Conservation (phyloP, 2,888 invertebrate species). For the Boloria euphrosyne region DNA sequence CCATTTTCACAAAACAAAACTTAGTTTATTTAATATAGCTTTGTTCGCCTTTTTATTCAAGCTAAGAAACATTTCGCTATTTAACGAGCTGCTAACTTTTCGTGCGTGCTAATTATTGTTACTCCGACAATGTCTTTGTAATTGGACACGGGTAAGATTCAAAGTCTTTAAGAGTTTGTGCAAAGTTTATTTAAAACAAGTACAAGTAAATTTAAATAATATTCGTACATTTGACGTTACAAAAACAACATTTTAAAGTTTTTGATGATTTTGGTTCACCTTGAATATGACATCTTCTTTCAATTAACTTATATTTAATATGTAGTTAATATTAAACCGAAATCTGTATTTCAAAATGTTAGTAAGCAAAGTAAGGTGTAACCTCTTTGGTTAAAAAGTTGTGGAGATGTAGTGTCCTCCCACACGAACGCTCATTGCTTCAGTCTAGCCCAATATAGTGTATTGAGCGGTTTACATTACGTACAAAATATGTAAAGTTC, state of each 20-base stretch:
- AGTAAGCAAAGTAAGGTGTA: conserved; percentile 35
- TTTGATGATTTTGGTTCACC: conserved; percentile 60
- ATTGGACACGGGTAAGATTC: conserved; percentile 25
- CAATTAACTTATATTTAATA: conserved; percentile 23
- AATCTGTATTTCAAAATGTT: conserved; percentile 42
- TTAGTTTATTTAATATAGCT: conserved; percentile 14
- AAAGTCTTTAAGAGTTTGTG: conserved; percentile 27
- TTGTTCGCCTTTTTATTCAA: background rate
- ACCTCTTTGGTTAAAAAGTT: conserved; percentile 61
- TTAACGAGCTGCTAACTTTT: conserved; percentile 17
- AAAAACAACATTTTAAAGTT: conserved; percentile 65
- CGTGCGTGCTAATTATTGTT: conserved; percentile 27
- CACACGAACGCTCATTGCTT: conserved; percentile 69
- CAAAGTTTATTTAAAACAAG: conserved; percentile 31
- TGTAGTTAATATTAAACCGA: conserved; percentile 31
- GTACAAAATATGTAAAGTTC: background rate
- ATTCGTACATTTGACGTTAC: conserved; percentile 54
- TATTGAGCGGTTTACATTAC: conserved; percentile 7
- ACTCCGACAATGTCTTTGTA: conserved; percentile 30
- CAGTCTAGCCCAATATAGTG: conserved; percentile 54
- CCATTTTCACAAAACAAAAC: background rate
- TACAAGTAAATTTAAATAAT: conserved; percentile 47
- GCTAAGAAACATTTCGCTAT: conserved; percentile 17
- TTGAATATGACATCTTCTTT: conserved; percentile 55
- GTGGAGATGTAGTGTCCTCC: conserved; percentile 62